Base-by-base conservation (phyloP, 2,113 vertebrate genomes). In the Engraulis encrasicolus region DNA sequence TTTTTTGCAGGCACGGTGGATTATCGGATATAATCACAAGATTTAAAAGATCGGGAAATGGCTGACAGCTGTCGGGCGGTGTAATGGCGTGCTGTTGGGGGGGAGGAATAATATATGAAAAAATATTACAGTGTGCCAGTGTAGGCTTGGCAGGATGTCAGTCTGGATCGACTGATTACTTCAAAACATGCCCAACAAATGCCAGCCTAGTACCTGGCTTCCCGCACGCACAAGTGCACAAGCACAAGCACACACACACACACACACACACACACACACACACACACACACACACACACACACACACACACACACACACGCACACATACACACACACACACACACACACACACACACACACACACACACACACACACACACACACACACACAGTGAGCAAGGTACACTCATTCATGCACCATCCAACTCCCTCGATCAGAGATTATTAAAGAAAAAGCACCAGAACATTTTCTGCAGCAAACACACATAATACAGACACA, bases 11-110 rank as follows among this genome's bases (percentile, higher is more conserved):
- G 91, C 90, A 89, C 80, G 84, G 82, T 80, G 93, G 94, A 95
- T 94, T 95, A 95, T 91, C 66, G 66, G 49, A 87, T 79, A 37
- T 85, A 81, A 86, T 87, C 91, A 87, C 86, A 91, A 92, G 92
- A 94, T 94, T 93, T 94, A 92, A n/a, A 93, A 93, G 93, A 93
- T 92, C 92, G 90, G 88, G 90, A 93, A 80, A 92, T 91, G 88
- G 90, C 90, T 92, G 91, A 93, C 93, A 93, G 93, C 91, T 94
- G 93, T 93, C 93, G 90, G 83, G 90, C 91, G 38, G 87, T 86
- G 90, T 92, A 92, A 91, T 91, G 93, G 90, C 87, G 89, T 90
- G 88, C 83, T 90, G 90, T 88, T 90, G 89, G n/a, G n/a, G n/a
- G n/a, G n/a, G n/a, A n/a, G n/a, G n/a, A n/a, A n/a, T n/a, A n/a